These are phyloP conservation scores for Alviniconcha strummeri DNA, from an alignment of 2,888 invertebrate genomes.

Conservation along the genomic window DNA sequence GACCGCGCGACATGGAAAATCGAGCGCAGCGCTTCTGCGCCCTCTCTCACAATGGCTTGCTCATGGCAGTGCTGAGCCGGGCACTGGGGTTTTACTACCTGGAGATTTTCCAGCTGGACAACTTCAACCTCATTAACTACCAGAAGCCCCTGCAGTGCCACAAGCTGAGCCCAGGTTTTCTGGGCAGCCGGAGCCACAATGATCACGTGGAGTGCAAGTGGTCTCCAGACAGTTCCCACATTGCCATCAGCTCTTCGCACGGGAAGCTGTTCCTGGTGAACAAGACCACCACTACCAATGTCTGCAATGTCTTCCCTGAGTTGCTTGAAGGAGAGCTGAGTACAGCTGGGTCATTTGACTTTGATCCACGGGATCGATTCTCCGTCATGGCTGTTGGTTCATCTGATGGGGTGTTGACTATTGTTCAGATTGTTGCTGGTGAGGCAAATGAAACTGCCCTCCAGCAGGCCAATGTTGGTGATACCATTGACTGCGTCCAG, in stretches of 20 bases:
- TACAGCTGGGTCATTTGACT: constrained; percentile 58
- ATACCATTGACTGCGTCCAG: constrained; percentile 50
- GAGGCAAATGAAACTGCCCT: constrained; percentile 27
- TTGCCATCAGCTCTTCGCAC: constrained; percentile 54
- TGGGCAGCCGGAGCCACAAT: constrained; percentile 40
- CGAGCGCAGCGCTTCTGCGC: constrained; percentile 52
- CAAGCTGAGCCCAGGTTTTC: constrained; percentile 45
- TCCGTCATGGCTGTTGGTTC: constrained; percentile 54
- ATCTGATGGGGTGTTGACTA: constrained; percentile 45
- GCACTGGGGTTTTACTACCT: constrained; percentile 39
- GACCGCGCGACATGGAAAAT: constrained; percentile 47
- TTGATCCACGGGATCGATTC: constrained; percentile 51
- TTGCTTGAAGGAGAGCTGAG: constrained; percentile 46
- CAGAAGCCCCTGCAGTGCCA: constrained; percentile 41
- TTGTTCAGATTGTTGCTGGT: constrained; percentile 45
- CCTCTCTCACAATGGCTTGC: constrained; percentile 61
- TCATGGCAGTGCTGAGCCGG: constrained; percentile 52
- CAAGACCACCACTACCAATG: constrained; percentile 34
- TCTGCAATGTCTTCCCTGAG: constrained; percentile 52
- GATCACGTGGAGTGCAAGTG: constrained; percentile 60
- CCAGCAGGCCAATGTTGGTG: constrained; percentile 34
- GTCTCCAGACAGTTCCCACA: constrained; percentile 56
- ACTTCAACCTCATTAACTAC: not conserved
- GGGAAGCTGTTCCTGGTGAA: constrained; percentile 50
- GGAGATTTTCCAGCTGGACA: constrained; percentile 31